phyloP scores from a whole-genome alignment of 2,113 vertebrate genomes.

The Eubucco bourcierii region DNA sequence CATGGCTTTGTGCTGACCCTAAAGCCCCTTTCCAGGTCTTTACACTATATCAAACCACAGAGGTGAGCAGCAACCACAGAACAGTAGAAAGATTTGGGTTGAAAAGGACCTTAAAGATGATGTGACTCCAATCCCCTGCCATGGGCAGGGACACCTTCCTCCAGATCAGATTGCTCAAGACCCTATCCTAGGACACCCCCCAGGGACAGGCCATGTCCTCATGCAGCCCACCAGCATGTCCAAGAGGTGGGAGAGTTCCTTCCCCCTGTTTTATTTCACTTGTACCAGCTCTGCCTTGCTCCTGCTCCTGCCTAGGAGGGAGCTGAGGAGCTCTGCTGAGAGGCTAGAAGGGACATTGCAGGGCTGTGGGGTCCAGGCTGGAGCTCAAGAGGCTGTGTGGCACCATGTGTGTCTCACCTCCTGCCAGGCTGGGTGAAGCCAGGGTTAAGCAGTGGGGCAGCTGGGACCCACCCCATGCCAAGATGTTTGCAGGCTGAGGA shows the following conservation, averaged over 20 bases:
- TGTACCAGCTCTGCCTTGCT: background rate
- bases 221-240: background rate
- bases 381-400: background rate
- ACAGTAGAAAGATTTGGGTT: too few species aligned
- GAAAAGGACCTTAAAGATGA: too few species aligned
- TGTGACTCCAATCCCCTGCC: too few species aligned
- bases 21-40: background rate
- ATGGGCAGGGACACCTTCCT: too few species aligned
- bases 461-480: conserved; percentile 42
- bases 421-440: conserved; percentile 22
- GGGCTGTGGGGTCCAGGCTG: background rate
- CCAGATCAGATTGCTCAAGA: too few species aligned
- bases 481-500: conserved; percentile 64
- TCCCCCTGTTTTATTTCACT: background rate
- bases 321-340: background rate
- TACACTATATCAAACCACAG: background rate
- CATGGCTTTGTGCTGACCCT: background rate
- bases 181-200: too few species aligned
- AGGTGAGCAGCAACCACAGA: background rate
- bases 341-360: background rate
- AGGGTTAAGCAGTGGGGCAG: background rate
- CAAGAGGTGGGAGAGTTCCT: background rate
- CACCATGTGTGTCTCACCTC: background rate
- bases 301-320: background rate
- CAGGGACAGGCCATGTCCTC: background rate